Evolutionary conservation across 1,140 invertebrate species (phyloP), one percentile per base, ranked within the genome.

Genomic region (Ooceraea biroi): DNA sequence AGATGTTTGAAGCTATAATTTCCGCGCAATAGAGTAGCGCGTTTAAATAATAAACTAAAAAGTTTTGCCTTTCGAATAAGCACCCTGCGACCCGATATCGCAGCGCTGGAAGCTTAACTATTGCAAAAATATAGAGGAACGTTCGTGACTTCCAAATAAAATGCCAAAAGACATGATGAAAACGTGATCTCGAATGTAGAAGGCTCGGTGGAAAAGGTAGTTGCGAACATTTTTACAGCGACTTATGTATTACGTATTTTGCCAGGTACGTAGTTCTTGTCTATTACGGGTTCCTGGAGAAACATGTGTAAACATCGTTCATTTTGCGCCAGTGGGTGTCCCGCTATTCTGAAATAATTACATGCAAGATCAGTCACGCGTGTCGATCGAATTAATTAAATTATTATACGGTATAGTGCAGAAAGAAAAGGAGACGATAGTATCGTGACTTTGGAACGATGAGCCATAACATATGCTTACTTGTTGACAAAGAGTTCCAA

Each of bases 301-400:
- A 99, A 99, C 98, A 99, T 99, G 92, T 99, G 99, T 90, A 99
- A 96, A 95, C 99, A 99, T 92, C 98, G 96, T 95, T 99, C 99
- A 95, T 99, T 99, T 95, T 99, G 99, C 61, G 99, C 99, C 92
- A 99, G 95, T n/a, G 99, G 99, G 95, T 99, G 99, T 71, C 99
- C 99, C 84, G 99, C 99, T 94, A 99, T 99, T 96, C 97, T 98
- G 94, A 77, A 96, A 95, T 71, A 77, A 66, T 66, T 48, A 78
- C 65, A 52, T 52, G 55, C 41, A 27, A 19, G 36, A 27, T 50
- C 17, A 60, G 22, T 44, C n/a, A 5, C 48, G 48, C 1, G 8
- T 19, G 5, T 22, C 8, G 52, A n/a, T 55, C n/a, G n/a, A 55
- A 55, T 19, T 55, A 19, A 55, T 5, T 36, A 36, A 36, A 36